phyloP scores from a whole-genome alignment of 2,797 vertebrate genomes.

The Enteromius thamalakanensis region DNA sequence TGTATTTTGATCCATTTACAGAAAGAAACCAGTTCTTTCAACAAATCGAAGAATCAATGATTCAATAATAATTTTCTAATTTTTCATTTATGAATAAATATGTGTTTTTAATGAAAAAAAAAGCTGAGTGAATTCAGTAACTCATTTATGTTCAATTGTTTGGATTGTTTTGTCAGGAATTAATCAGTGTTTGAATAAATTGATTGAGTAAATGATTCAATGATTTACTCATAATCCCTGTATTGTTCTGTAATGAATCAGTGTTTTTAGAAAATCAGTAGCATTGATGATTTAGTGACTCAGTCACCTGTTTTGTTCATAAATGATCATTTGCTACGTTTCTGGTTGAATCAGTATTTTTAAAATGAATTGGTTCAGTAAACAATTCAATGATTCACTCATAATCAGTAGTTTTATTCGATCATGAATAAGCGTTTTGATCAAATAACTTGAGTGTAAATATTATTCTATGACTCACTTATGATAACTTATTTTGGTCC shows the following conservation, averaged over 20 bases:
- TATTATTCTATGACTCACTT: background rate
- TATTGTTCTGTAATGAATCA: background rate
- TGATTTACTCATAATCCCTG: background rate
- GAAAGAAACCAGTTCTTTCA: background rate
- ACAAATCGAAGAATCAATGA: background rate
- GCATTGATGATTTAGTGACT: background rate
- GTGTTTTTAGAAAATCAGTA: background rate
- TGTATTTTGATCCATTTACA: background rate
- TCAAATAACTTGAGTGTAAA: background rate
- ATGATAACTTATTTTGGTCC: background rate
- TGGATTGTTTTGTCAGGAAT: background rate
- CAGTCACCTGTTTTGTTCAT: background rate
- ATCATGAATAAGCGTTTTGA: background rate
- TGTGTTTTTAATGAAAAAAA: background rate
- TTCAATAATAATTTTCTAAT: too few relatives aligned
- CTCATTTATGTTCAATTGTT: too few relatives aligned
- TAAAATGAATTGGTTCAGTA: background rate
- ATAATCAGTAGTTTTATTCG: background rate
- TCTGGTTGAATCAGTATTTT: background rate
- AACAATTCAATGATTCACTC: background rate
- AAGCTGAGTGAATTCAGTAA: background rate
- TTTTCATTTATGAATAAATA: background rate
- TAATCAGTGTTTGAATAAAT: background rate
- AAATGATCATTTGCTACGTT: background rate
- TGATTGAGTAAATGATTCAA: background rate